phyloP scores from a whole-genome alignment of 2,797 vertebrate species.

The Enteromius argenteus region DNA sequence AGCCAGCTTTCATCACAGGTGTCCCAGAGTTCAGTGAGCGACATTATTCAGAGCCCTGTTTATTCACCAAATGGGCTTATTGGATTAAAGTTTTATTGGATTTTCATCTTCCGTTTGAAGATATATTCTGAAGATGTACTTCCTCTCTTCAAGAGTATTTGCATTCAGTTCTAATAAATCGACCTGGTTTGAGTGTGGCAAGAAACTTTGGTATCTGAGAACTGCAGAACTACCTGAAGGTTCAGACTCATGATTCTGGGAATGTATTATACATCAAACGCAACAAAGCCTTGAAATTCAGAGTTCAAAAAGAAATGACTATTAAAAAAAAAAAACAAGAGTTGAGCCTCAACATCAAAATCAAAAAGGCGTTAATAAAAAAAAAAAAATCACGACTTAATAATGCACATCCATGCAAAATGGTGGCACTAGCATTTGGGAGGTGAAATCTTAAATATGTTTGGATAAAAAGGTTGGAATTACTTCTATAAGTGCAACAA shows the following conservation, averaged over 20 bases:
- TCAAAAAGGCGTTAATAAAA: slow-evolving; percentile 61
- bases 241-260: slow-evolving; percentile 29
- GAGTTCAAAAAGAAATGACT: neutral
- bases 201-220: slow-evolving; percentile 69
- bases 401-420: slow-evolving; percentile 73
- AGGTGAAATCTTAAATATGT: slow-evolving; percentile 75
- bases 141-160: slow-evolving; percentile 73
- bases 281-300: slow-evolving; percentile 6
- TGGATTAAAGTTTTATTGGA: slow-evolving; percentile 76
- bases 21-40: slow-evolving; percentile 17
- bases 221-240: slow-evolving; percentile 8
- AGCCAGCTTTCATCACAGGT: slow-evolving; percentile 5
- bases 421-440: slow-evolving; percentile 68
- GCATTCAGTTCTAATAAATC: slow-evolving; percentile 67
- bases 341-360: neutral
- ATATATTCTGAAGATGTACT: slow-evolving; percentile 61
- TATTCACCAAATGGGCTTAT: slow-evolving; percentile 79
- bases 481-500: slow-evolving; percentile 75
- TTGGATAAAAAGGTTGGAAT: slow-evolving; percentile 78
- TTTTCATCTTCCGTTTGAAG: slow-evolving; percentile 74
- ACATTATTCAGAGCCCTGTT: slow-evolving; percentile 63
- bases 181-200: slow-evolving; percentile 73
- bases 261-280: slow-evolving; percentile 52
- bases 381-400: slow-evolving; percentile 63
- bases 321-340: neutral